Conservation (phyloP, 2,888 invertebrate species). For the Drosophila ustulata region DNA sequence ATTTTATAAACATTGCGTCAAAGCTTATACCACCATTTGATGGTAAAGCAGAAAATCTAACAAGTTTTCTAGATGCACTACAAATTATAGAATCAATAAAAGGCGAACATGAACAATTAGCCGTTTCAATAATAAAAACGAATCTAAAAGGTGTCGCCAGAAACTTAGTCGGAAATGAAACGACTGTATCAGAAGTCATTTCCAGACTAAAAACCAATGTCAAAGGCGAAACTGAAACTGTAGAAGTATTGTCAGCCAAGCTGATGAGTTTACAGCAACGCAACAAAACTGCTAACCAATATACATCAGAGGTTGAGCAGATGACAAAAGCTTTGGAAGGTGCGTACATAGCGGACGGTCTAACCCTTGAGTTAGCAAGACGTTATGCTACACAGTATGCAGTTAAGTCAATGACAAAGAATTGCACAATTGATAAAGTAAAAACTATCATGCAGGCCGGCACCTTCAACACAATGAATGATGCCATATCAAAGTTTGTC, state of each 20-base stretch:
- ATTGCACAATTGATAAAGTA: constrained; percentile 15
- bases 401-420: constrained; percentile 31
- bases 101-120: neutral
- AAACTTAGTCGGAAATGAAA: neutral
- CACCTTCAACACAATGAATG: constrained; percentile 59
- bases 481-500: neutral
- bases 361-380: neutral
- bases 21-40: neutral
- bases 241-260: neutral
- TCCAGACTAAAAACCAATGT: neutral
- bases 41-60: neutral
- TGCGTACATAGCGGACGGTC: neutral
- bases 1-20: neutral
- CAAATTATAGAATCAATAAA: neutral
- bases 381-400: constrained; percentile 2
- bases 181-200: neutral
- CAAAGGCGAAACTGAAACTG: neutral
- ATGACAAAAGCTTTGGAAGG: neutral
- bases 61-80: neutral
- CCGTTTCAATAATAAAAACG: neutral
- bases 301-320: neutral
- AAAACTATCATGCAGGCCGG: constrained; percentile 24
- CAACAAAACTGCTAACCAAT: neutral
- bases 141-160: neutral
- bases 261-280: neutral